Conservation (phyloP, 2,113 vertebrate species). For the Sylvilagus bachmani region DNA sequence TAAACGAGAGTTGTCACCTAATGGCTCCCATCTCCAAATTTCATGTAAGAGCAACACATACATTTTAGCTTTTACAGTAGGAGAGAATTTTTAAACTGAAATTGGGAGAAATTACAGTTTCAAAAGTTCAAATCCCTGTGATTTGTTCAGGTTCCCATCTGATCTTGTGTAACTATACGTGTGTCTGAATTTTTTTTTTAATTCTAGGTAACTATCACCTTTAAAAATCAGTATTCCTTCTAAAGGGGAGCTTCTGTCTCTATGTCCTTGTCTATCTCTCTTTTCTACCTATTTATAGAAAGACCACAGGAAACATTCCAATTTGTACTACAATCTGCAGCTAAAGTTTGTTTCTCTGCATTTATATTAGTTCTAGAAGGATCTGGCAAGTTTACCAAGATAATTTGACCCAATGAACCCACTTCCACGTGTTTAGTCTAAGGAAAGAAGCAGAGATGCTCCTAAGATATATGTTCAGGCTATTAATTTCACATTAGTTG, state of each 20-base stretch:
- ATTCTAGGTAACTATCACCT: not conserved
- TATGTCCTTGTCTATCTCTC: too few species aligned
- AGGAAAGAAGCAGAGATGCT: not conserved
- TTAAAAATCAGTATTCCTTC: not conserved
- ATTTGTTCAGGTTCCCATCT: slow-evolving; percentile 8
- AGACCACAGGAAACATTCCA: not conserved
- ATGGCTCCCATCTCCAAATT: not conserved
- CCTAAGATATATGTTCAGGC: slow-evolving; percentile 25
- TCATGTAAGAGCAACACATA: not conserved
- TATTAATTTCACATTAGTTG: slow-evolving; percentile 25
- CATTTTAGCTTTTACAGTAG: not conserved
- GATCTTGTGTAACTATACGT: not conserved
- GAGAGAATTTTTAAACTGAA: not conserved
- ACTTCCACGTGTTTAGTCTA: slow-evolving; percentile 42
- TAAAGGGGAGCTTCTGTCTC: not conserved
- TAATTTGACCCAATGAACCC: not conserved
- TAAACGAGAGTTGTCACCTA: not conserved
- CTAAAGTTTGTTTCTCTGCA: not conserved
- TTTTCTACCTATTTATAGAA: not conserved
- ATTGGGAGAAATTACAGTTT: not conserved
- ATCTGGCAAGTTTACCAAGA: slow-evolving; percentile 8
- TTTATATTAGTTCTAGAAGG: slow-evolving; percentile 26
- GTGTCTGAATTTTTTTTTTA: not conserved
- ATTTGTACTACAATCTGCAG: not conserved
- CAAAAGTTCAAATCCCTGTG: not conserved